Conservation (phyloP, 2,888 invertebrate genomes). For the Protodeltote pygarga region DNA sequence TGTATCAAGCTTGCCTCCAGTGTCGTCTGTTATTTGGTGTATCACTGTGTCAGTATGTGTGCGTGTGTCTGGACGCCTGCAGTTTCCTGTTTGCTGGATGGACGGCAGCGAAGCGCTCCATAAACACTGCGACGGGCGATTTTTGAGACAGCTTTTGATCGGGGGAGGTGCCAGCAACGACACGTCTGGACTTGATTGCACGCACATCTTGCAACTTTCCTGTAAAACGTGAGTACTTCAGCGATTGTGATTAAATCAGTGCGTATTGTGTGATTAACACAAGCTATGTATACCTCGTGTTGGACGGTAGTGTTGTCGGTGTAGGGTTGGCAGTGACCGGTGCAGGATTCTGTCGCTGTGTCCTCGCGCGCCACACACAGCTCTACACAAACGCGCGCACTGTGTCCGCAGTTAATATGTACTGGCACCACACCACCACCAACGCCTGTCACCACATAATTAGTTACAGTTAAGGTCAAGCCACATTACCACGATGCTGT, state of each 20-base stretch:
- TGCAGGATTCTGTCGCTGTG: constrained; percentile 60
- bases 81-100: too few species aligned
- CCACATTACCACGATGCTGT: too few species aligned
- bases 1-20: constrained; percentile 75
- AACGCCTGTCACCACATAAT: background rate
- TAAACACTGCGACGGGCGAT: constrained; percentile 62
- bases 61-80: too few species aligned
- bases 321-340: constrained; percentile 74
- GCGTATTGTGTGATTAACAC: too few species aligned
- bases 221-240: background rate
- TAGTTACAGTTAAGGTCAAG: too few species aligned
- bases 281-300: constrained; percentile 49
- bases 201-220: constrained; percentile 76
- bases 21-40: constrained; percentile 63
- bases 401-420: constrained; percentile 68
- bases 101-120: constrained; percentile 75
- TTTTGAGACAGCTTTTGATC: constrained; percentile 82
- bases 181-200: constrained; percentile 76
- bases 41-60: constrained; percentile 76
- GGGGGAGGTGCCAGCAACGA: constrained; percentile 74
- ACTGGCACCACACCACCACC: constrained; percentile 26
- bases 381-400: constrained; percentile 86
- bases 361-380: constrained; percentile 68
- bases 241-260: too few species aligned
- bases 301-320: constrained; percentile 66